These are phyloP conservation scores for Sphaerophoria taeniata DNA, from an alignment of 2,888 invertebrate species.

Conservation along the genomic window DNA sequence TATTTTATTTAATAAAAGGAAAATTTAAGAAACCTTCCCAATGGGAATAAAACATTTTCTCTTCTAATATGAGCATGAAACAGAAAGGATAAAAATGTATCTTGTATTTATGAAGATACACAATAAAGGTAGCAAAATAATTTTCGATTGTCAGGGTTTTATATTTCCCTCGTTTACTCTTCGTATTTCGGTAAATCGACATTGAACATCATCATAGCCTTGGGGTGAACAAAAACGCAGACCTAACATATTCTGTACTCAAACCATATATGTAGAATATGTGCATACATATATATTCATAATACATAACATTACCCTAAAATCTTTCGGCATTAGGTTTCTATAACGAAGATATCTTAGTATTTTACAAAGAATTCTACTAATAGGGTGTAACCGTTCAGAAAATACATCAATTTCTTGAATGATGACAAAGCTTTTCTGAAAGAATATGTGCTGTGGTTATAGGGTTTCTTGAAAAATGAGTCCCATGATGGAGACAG, in stretches of 20 bases:
- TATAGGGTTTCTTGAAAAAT: constrained; percentile 15
- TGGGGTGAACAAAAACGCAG: neutral
- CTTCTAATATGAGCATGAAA: neutral
- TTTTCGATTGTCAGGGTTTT: constrained; percentile 44
- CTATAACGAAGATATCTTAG: neutral
- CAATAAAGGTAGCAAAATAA: constrained; percentile 38
- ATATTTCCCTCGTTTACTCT: constrained; percentile 18
- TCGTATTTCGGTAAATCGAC: constrained; percentile 36
- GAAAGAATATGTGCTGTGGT: neutral
- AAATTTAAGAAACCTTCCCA: constrained; percentile 4
- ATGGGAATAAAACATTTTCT: neutral
- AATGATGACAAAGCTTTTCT: constrained; percentile 23
- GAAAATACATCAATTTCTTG: constrained; percentile 30
- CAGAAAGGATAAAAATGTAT: constrained; percentile 3
- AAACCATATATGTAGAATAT: constrained; percentile 7
- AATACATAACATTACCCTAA: constrained; percentile 7
- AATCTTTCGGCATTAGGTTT: constrained; percentile 4
- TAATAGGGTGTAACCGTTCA: constrained; percentile 44
- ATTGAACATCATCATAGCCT: constrained; percentile 30
- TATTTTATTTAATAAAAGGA: constrained; percentile 8
- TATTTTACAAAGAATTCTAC: constrained; percentile 17
- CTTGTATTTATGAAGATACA: constrained; percentile 14
- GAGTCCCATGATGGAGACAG: neutral
- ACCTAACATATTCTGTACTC: constrained; percentile 7
- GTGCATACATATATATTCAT: neutral